A percentile compares a stretch with the other conserved stretches of the same genome.
phyloP scores from a whole-genome alignment of 2,888 invertebrate species.

The Volucella zonaria region DNA sequence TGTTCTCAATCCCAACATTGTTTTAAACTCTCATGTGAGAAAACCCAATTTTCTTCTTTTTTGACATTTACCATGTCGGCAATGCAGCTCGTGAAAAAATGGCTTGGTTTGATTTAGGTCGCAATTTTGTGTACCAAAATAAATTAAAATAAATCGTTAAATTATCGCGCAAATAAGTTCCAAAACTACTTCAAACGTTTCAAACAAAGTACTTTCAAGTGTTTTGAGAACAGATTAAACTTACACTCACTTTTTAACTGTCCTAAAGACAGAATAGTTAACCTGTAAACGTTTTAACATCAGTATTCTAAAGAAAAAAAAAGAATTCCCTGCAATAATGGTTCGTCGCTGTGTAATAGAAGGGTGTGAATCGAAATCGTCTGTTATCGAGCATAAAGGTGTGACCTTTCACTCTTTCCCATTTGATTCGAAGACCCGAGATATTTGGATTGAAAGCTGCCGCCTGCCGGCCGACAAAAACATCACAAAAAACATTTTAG shows the following conservation, averaged over 20 bases:
- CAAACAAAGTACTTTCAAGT: not conserved
- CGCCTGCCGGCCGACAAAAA: conserved; percentile 84
- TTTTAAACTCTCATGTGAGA: not conserved
- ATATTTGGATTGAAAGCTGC: conserved; percentile 87
- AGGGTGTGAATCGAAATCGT: conserved; percentile 80
- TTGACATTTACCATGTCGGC: conserved; percentile 40
- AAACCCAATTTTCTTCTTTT: not conserved
- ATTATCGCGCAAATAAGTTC: not conserved
- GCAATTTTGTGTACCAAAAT: conserved; percentile 34
- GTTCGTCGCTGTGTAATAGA: conserved; percentile 81
- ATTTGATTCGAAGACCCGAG: conserved; percentile 85
- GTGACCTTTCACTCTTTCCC: conserved; percentile 91
- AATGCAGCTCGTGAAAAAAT: conserved; percentile 33
- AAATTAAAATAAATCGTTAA: not conserved
- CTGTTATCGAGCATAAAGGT: conserved; percentile 84
- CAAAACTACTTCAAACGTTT: not conserved
- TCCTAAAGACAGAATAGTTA: not conserved
- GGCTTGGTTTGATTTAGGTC: conserved; percentile 31
- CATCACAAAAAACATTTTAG: conserved; percentile 85
- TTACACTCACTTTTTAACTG: not conserved
- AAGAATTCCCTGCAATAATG: conserved; percentile 74
- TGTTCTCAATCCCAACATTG: not conserved
- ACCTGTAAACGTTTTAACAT: conserved; percentile 35
- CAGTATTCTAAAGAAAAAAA: not conserved
- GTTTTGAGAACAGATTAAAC: not conserved